Evolutionary conservation across 2,113 vertebrate species (phyloP).

Genomic region (Grammomys surdaster): DNA sequence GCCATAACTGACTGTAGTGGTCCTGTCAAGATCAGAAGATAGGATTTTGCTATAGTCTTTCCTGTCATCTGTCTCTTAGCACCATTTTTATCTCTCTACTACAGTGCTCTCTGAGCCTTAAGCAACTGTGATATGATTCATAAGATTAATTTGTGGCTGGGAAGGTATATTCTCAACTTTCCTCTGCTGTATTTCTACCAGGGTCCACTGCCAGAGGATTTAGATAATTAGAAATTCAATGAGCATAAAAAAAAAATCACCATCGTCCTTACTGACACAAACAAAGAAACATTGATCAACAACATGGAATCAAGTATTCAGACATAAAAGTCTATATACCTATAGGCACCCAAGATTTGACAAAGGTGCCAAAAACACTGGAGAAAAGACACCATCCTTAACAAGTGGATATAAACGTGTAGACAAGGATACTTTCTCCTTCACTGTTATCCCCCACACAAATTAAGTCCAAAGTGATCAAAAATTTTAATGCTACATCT

Average conservation of each 20-base stretch:
- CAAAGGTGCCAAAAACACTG: background rate
- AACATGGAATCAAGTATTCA: background rate
- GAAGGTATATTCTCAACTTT: background rate
- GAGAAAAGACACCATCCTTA: background rate
- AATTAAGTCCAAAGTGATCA: background rate
- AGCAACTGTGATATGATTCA: background rate
- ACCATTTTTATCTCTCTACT: background rate
- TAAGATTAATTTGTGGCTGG: background rate
- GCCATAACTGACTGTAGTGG: background rate
- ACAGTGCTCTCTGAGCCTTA: background rate
- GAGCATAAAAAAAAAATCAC: background rate
- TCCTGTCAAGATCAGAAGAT: background rate
- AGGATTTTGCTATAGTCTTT: background rate
- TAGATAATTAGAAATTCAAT: no score
- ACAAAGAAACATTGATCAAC: background rate
- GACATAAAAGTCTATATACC: background rate
- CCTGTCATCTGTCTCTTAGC: background rate
- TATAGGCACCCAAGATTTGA: background rate
- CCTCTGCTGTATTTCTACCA: background rate
- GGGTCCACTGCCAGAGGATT: background rate
- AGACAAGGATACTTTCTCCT: background rate
- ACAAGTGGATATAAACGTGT: background rate
- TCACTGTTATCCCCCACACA: background rate
- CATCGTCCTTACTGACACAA: accelerated
- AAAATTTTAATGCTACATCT: background rate